Percentiles rank a stretch among this genome's conserved stretches.
Conservation (phyloP, 2,888 invertebrate genomes). For the Bimastos eiseni region DNA sequence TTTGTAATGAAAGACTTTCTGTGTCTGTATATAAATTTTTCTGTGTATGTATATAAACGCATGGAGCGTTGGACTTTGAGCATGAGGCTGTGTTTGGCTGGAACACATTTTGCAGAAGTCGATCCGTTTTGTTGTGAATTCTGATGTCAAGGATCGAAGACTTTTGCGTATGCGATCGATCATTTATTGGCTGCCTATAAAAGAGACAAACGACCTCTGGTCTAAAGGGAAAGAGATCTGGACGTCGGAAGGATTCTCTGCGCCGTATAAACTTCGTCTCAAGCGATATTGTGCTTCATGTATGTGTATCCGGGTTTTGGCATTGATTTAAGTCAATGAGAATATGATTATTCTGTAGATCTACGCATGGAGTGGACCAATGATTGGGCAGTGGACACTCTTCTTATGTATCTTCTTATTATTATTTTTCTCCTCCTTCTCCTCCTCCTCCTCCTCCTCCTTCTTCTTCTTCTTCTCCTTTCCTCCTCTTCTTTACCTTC, state of each 20-base stretch:
- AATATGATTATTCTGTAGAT: background rate
- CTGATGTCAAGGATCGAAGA: background rate
- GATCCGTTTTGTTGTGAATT: no score
- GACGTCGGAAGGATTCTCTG: background rate
- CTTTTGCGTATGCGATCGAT: background rate
- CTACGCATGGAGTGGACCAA: background rate
- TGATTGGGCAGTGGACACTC: background rate
- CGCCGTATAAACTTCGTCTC: background rate
- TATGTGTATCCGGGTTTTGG: background rate
- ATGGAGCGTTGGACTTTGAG: no score
- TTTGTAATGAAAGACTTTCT: background rate
- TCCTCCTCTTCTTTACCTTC: no score
- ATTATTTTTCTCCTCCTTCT: background rate
- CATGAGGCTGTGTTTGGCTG: background rate
- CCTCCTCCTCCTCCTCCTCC: background rate
- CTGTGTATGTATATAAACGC: no score
- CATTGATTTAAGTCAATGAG: background rate
- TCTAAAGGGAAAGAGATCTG: background rate
- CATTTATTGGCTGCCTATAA: background rate
- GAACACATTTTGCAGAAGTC: no score
- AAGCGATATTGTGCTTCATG: background rate
- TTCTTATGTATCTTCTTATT: background rate
- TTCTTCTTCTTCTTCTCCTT: no score
- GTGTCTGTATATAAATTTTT: background rate
- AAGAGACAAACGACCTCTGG: background rate